phyloP scores from a whole-genome alignment of 2,113 vertebrate genomes.

The Hydrolagus affinis region DNA sequence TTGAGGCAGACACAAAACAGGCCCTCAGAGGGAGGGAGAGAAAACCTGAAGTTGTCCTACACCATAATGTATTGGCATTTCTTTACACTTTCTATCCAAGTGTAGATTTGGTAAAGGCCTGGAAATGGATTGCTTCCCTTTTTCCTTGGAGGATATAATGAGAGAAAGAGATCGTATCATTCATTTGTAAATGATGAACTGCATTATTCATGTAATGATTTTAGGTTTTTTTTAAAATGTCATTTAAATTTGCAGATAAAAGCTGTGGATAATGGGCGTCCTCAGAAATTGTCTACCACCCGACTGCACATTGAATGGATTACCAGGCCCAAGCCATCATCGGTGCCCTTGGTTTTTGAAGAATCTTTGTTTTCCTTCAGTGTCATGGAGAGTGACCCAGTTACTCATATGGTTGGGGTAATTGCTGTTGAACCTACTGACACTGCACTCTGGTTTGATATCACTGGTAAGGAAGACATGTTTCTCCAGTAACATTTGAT shows the following conservation, averaged over 20 bases:
- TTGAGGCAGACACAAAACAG: too few species aligned
- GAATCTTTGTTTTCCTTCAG: constrained; percentile 80
- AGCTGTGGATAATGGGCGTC: constrained; percentile 92
- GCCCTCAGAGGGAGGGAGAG: too few species aligned
- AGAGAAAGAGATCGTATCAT: background rate
- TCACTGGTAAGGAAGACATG: constrained; percentile 66
- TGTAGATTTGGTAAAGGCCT: too few species aligned
- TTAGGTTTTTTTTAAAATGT: too few species aligned
- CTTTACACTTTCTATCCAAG: too few species aligned
- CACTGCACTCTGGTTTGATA: constrained; percentile 87
- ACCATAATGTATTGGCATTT: too few species aligned
- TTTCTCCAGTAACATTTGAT: background rate
- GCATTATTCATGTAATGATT: too few species aligned
- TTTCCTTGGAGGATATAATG: too few species aligned
- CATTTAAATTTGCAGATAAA: constrained; percentile 68
- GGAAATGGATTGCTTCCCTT: too few species aligned
- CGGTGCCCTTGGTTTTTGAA: constrained; percentile 71
- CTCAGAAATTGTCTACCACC: constrained; percentile 84
- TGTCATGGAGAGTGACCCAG: constrained; percentile 94
- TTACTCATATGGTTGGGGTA: constrained; percentile 93
- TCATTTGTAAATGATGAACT: background rate
- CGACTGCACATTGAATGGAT: constrained; percentile 96
- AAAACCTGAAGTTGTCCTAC: too few species aligned
- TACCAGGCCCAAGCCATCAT: constrained; percentile 64
- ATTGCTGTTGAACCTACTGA: constrained; percentile 74